Evolutionary conservation across 37 sponge, comb jelly and placozoan genomes (phyloP).

Genomic region (Mnemiopsis leidyi): DNA sequence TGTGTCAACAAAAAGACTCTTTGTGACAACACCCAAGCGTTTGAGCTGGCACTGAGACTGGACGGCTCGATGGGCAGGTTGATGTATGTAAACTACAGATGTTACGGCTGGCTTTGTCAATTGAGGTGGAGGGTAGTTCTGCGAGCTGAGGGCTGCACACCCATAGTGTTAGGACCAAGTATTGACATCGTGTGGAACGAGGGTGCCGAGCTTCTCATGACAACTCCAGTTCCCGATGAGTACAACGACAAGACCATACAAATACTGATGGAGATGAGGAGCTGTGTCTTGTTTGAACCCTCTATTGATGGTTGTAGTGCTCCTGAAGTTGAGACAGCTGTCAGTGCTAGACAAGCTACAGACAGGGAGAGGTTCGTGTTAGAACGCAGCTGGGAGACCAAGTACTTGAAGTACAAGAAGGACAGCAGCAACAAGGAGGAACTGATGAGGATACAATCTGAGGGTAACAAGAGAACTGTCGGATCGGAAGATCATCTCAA

Average conservation of each 20-base stretch:
- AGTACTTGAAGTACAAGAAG: conserved; percentile 53
- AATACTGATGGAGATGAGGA: conserved; percentile 17
- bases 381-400: conserved; percentile 50
- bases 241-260: conserved; percentile 9
- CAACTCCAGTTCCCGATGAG: neutral
- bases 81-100: conserved; percentile 58
- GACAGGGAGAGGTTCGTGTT: conserved; percentile 44
- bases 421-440: conserved; percentile 28
- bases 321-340: conserved; percentile 39
- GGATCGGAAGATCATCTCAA: conserved; percentile 28
- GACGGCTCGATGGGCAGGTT: conserved; percentile 40
- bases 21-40: conserved; percentile 20
- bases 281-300: conserved; percentile 3
- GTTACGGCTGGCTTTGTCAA: conserved; percentile 49
- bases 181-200: conserved; percentile 51
- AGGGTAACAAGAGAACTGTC: neutral
- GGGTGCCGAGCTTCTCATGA: conserved; percentile 51
- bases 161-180: neutral
- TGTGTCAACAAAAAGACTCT: conserved; percentile 35
- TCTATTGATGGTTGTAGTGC: conserved; percentile 47
- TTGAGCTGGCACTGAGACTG: conserved; percentile 12
- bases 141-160: conserved; percentile 23
- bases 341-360: neutral
- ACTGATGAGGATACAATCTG: conserved; percentile 7
- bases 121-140: conserved; percentile 42